Evolutionary conservation across 2,888 invertebrate species (phyloP).

Genomic region (Thysanoteuthis rhombus): DNA sequence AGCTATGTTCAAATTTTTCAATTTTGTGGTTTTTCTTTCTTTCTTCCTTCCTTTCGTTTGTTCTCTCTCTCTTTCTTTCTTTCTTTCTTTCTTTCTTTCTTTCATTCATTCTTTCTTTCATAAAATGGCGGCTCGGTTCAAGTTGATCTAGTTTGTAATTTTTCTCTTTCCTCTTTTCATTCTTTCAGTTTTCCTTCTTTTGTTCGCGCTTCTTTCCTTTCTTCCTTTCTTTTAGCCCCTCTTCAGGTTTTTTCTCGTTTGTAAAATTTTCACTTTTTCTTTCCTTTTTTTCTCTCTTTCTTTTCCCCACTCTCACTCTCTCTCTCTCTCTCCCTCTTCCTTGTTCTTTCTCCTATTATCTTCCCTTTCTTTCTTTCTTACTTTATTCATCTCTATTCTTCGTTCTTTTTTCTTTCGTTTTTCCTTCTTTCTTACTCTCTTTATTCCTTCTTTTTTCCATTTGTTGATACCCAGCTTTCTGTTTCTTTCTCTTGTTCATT

Average conservation of each 20-base stretch:
- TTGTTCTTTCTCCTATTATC: no score
- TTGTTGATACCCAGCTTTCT: no score
- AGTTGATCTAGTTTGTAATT: no score
- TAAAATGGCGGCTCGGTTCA: no score
- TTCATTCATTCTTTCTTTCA: not conserved
- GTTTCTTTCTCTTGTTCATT: not conserved
- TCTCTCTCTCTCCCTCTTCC: not conserved
- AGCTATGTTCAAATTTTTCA: no score
- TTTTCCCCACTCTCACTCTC: not conserved
- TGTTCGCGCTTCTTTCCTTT: no score
- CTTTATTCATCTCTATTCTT: not conserved
- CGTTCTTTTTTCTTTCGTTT: not conserved
- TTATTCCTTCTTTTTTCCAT: no score
- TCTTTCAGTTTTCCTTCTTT: not conserved
- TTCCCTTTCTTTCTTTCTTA: not conserved
- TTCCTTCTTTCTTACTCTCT: not conserved
- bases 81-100: not conserved
- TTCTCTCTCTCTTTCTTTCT: not conserved
- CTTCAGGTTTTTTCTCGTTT: no score
- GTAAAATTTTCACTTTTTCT: no score
- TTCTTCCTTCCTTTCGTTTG: no score
- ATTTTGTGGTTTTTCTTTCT: not conserved
- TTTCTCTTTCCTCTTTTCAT: not conserved
- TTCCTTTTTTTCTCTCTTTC: not conserved
- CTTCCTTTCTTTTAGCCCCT: not conserved